Evolutionary conservation across 2,113 vertebrate genomes (phyloP).

Genomic region (Nothoprocta perdicaria): DNA sequence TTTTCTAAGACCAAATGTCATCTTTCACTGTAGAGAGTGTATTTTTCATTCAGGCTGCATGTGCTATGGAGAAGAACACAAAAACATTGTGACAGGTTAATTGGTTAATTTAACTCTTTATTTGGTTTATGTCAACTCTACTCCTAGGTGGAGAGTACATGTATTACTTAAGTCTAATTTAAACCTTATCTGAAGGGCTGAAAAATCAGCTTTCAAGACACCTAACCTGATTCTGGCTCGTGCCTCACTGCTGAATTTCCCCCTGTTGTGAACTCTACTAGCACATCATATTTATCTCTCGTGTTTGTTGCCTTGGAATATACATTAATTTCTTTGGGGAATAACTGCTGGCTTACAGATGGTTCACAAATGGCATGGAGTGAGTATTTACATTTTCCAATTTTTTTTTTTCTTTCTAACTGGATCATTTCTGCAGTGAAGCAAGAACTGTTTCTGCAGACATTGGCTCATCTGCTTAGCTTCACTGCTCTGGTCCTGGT

Average conservation of each 20-base stretch:
- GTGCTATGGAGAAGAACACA: neutral
- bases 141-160: neutral
- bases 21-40: neutral
- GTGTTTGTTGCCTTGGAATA: neutral
- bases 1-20: neutral
- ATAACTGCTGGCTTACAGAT: neutral
- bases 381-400: constrained; percentile 2
- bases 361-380: constrained; percentile 18
- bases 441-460: neutral
- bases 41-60: neutral
- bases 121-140: neutral
- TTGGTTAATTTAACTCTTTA: neutral
- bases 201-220: neutral
- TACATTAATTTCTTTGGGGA: neutral
- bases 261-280: neutral
- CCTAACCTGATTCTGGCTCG: neutral
- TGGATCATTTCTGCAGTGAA: constrained; percentile 8
- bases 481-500: neutral
- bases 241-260: neutral
- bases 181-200: neutral
- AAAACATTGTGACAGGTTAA: neutral
- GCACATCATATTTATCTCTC: neutral
- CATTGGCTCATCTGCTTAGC: neutral
- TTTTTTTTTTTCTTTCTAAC: constrained; percentile 33
- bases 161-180: neutral